Conservation (phyloP, 1,140 invertebrate genomes). For the Bathynomus jamesi region DNA sequence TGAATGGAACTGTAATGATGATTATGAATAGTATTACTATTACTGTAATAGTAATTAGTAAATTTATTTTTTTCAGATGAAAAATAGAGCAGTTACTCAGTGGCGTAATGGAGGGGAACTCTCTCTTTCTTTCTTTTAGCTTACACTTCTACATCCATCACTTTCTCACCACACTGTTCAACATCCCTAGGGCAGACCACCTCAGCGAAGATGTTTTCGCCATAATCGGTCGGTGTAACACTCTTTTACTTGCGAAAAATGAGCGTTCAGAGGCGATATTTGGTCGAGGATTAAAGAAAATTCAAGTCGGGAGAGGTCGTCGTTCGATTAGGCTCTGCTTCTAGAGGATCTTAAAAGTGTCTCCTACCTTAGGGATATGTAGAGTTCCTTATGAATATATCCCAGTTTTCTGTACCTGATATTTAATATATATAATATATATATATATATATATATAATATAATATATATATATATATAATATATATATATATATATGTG, state of each 20-base stretch:
- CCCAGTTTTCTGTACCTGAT: no score
- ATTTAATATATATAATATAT: no score
- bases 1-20: neutral
- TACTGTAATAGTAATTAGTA: no score
- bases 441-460: no score
- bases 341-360: neutral
- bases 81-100: constrained; percentile 37
- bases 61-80: constrained; percentile 31
- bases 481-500: neutral
- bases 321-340: neutral
- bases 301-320: neutral
- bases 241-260: neutral
- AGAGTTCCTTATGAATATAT: no score
- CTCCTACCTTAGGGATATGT: neutral
- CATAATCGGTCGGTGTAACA: neutral
- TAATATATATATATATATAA: neutral
- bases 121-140: constrained; percentile 35
- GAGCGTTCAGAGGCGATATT: no score
- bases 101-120: constrained; percentile 37
- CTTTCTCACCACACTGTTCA: neutral
- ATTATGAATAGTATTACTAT: neutral
- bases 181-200: neutral
- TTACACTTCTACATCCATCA: neutral
- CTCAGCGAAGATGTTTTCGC: neutral
- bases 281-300: no score